A percentile compares a stretch with the other conserved stretches of the same genome.
Evolutionary conservation across 2,113 vertebrate species (phyloP).

Genomic region (Promerops cafer): DNA sequence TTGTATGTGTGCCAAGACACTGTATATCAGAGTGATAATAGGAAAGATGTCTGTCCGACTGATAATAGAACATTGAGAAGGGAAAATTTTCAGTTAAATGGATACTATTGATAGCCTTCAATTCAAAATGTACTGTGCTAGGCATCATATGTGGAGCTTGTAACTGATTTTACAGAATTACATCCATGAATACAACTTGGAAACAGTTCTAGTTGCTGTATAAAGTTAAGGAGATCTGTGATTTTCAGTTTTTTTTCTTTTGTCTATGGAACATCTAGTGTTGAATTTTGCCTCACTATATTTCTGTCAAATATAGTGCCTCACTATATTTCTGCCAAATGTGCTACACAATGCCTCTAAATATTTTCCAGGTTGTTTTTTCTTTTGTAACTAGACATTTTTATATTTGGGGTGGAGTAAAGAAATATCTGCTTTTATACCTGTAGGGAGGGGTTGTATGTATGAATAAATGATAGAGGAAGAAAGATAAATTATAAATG

Average conservation of each 20-base stretch:
- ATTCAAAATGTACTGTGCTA: neutral
- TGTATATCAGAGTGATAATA: neutral
- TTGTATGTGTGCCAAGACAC: neutral
- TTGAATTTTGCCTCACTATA: neutral
- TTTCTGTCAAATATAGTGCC: neutral
- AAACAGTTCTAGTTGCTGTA: neutral
- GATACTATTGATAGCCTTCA: neutral
- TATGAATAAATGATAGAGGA: neutral
- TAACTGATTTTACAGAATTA: neutral
- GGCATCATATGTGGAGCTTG: neutral
- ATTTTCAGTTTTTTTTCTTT: neutral
- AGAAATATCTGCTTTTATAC: neutral
- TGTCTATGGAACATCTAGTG: neutral
- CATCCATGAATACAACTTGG: neutral
- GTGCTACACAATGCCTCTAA: neutral
- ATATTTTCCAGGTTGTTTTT: neutral
- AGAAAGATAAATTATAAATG: neutral
- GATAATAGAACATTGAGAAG: neutral
- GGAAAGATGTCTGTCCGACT: neutral
- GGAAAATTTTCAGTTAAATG: neutral
- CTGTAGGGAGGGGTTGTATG: neutral
- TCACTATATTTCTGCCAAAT: neutral
- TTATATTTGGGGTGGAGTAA: neutral
- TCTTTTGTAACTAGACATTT: neutral
- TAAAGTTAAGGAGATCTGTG: neutral